Conservation (phyloP, 2,113 vertebrate genomes). For the Ctenodactylus gundi region DNA sequence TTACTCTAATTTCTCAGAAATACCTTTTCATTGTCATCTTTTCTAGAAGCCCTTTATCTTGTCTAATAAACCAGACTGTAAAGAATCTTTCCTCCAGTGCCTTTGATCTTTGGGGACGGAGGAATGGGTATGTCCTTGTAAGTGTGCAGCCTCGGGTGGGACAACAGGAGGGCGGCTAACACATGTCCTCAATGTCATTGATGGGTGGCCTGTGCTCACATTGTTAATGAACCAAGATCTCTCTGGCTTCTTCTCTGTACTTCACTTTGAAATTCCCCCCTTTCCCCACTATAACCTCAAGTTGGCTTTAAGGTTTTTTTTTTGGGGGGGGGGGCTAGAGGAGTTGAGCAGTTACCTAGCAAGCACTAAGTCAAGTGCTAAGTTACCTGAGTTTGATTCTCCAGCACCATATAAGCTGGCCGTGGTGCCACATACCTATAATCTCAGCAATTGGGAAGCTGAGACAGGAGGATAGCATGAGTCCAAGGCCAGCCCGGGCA, state of each 20-base stretch:
- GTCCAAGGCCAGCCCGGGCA: too few species aligned
- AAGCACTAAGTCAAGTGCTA: too few species aligned
- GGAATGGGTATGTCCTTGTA: background rate
- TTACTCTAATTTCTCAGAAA: slow-evolving; percentile 49
- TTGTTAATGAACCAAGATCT: background rate
- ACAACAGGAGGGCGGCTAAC: background rate
- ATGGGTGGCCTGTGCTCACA: background rate
- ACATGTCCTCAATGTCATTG: background rate
- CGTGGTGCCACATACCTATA: too few species aligned
- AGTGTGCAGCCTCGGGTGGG: background rate
- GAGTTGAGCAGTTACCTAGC: too few species aligned
- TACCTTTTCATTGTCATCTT: slow-evolving; percentile 21
- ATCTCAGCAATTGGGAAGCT: too few species aligned
- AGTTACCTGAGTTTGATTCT: too few species aligned
- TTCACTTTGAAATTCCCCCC: background rate
- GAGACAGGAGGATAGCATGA: too few species aligned
- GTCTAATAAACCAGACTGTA: background rate
- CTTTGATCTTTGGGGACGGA: slow-evolving; percentile 16
- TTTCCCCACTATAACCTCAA: background rate
- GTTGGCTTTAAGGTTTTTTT: background rate
- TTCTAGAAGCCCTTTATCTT: slow-evolving; percentile 3
- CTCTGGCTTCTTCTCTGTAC: background rate
- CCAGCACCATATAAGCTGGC: too few species aligned
- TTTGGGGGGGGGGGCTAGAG: too few species aligned
- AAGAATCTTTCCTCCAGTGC: background rate